Base-by-base conservation (phyloP, 1,140 invertebrate genomes). In the Diuraphis noxia region DNA sequence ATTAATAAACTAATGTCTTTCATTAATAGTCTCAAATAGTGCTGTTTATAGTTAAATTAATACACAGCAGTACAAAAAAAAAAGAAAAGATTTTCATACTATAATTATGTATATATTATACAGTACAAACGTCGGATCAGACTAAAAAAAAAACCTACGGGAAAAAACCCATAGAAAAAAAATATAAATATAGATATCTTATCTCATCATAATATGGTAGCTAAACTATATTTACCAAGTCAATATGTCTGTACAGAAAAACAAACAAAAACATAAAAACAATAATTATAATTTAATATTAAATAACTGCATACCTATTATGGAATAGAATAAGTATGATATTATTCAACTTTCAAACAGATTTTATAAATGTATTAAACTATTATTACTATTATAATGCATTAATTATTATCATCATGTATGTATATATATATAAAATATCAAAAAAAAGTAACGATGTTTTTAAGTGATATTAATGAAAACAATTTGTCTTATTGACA, bases 301-400 rank as follows among this genome's bases (percentile, higher is more conserved):
- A n/a, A 72, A 72, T n/a, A 72, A 72, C n/a, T 72, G n/a, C 19
- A 72, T 72, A n/a, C n/a, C n/a, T n/a, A n/a, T 72, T 72, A 72
- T n/a, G 25, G 9, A 30, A 63, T 63, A 63, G 10, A n/a, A n/a
- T 72, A 72, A n/a, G 56, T 72, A 63, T 10, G 10, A 30, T 13
- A 56, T 63, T 13, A n/a, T n/a, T 63, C 10, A n/a, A n/a, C 10
- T 63, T 63, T 13, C 25, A 63, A n/a, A 63, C 25, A n/a, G 10
- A 63, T 9, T 63, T 63, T 10, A 63, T 63, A 63, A 56, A 30
- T 30, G n/a, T 13, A 63, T 10, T 13, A 63, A 63, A n/a, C n/a
- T n/a, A n/a, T n/a, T n/a, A n/a, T n/a, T n/a, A n/a, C n/a, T n/a
- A n/a, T n/a, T n/a, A n/a, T n/a, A n/a, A 63, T 30, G 30, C 30